Percentiles rank a stretch among this genome's conserved stretches.
Conservation (phyloP, 2,797 vertebrate species). For the Cirrhinus mrigala region DNA sequence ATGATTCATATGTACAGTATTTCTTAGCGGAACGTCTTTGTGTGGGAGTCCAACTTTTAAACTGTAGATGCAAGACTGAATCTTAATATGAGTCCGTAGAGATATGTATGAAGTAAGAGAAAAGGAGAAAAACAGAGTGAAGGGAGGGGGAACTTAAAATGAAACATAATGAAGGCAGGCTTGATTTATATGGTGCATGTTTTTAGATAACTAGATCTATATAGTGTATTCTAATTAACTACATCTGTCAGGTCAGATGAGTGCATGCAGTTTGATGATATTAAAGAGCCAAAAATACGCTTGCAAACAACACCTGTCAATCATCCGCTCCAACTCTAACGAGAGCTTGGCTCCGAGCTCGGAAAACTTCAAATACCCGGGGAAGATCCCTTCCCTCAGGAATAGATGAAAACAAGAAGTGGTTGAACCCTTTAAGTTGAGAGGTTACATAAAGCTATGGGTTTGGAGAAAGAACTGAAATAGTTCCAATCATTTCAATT, state of each 20-base stretch:
- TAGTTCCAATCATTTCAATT: slow-evolving; percentile 47
- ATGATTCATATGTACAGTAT: slow-evolving; percentile 64
- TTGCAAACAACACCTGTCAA: slow-evolving; percentile 58
- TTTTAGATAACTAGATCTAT: slow-evolving; percentile 44
- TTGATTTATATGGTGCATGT: slow-evolving; percentile 19
- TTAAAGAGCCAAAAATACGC: slow-evolving; percentile 63
- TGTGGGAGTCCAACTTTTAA: slow-evolving; percentile 61
- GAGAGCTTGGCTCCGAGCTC: slow-evolving; percentile 50
- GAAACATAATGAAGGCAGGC: slow-evolving; percentile 25
- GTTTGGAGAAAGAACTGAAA: slow-evolving; percentile 55
- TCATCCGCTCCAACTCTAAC: slow-evolving; percentile 40
- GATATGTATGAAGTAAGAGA: slow-evolving; percentile 43
- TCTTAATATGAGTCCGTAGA: slow-evolving; percentile 48
- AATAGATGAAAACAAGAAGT: slow-evolving; percentile 53
- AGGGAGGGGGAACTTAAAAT: neutral
- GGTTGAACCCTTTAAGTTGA: slow-evolving; percentile 47
- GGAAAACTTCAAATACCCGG: slow-evolving; percentile 49
- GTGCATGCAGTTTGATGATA: slow-evolving; percentile 70
- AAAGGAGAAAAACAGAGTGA: slow-evolving; percentile 7
- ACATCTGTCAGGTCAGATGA: slow-evolving; percentile 73
- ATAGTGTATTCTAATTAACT: slow-evolving; percentile 74
- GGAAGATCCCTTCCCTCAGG: slow-evolving; percentile 40
- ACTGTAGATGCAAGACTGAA: slow-evolving; percentile 46
- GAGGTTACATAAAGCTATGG: slow-evolving; percentile 48
- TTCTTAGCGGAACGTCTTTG: slow-evolving; percentile 51